Base-by-base conservation (phyloP, 2,888 invertebrate genomes). In the Oscheius sp. region DNA sequence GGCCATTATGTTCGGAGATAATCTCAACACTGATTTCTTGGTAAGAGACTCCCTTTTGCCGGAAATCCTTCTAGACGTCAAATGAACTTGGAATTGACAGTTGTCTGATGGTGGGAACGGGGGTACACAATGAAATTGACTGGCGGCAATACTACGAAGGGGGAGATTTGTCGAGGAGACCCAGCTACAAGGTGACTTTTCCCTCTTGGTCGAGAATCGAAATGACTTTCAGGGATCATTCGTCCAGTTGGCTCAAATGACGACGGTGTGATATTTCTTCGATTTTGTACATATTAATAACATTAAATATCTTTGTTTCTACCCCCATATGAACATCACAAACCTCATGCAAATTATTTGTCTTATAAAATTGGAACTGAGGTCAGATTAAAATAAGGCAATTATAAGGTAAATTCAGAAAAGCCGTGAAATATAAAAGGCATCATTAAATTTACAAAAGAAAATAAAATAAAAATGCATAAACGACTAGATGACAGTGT, bases 1-100 rank as follows among this genome's bases (percentile, higher is more conserved):
- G 45, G 45, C 63, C 6, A 46, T 63, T n/a, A 13, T 63, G 13
- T 63, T 63, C 46, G 63, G 63, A 2, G 63, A 63, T 23, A 63
- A 63, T 9, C 43, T 63, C 25, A 63, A 63, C 25, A 63, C 63
- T 21, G 66, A 66, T 66, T 52, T 66, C 29, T 18, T 66, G 13
- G 66, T 66, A 18, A 1, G 13, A 49, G 13, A 9, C 23, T 29
- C 6, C 2, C 18, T 23, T 6, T 23, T 43, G 12, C 27, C 52
- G 6, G 43, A 6, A 6, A 16, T 35, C 35, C 9, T 9, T 66
- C 27, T 18, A 66, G 66, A 66, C 29, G 52, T 49, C 66, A 13
- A 66, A 66, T 52, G 52, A 35, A 52, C 18, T 52, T 2, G 52
- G 52, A 52, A 66, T 66, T 13, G 66, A 66, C 52, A 52, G 66